Evolutionary conservation across 2,797 vertebrate species (phyloP).

Genomic region (Acipenser ruthenus): DNA sequence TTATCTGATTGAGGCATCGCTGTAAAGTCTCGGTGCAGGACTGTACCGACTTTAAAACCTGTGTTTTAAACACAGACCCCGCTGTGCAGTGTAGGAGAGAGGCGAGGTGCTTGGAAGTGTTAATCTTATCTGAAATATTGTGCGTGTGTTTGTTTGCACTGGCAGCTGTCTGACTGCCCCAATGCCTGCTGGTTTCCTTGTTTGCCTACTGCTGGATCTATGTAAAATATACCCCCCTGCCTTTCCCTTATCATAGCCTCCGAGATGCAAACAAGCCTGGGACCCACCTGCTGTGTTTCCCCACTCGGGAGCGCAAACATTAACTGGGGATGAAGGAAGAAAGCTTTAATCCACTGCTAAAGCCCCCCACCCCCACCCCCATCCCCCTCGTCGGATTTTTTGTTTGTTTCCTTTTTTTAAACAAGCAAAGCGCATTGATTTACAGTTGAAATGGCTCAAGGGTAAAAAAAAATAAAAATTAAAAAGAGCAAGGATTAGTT

Average conservation of each 20-base stretch:
- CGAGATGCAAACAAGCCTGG: neutral
- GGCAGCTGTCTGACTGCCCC: too few species aligned
- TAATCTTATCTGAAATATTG: too few species aligned
- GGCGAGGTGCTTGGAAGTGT: too few species aligned
- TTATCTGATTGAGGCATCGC: too few species aligned
- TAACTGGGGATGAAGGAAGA: slow-evolving; percentile 35
- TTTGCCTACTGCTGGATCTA: neutral
- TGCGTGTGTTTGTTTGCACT: too few species aligned
- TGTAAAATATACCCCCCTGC: slow-evolving; percentile 14
- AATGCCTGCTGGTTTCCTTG: too few species aligned
- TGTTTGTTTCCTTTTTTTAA: neutral
- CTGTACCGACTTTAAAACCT: too few species aligned
- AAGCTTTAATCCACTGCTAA: slow-evolving; percentile 26
- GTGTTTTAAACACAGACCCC: too few species aligned
- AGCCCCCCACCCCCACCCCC: slow-evolving; percentile 16
- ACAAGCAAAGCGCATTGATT: neutral
- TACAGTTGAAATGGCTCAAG: neutral
- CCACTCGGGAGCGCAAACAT: slow-evolving; percentile 28
- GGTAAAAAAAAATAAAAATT: neutral
- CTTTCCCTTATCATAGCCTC: slow-evolving; percentile 6
- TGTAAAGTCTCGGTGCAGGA: too few species aligned
- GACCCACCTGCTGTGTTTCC: slow-evolving; percentile 34
- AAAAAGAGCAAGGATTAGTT: too few species aligned
- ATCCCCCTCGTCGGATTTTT: neutral
- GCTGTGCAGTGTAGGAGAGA: too few species aligned